Percentiles rank a stretch among this genome's conserved stretches.
Evolutionary conservation across 2,113 vertebrate genomes (phyloP).

Genomic region (Malurus cyaneus): DNA sequence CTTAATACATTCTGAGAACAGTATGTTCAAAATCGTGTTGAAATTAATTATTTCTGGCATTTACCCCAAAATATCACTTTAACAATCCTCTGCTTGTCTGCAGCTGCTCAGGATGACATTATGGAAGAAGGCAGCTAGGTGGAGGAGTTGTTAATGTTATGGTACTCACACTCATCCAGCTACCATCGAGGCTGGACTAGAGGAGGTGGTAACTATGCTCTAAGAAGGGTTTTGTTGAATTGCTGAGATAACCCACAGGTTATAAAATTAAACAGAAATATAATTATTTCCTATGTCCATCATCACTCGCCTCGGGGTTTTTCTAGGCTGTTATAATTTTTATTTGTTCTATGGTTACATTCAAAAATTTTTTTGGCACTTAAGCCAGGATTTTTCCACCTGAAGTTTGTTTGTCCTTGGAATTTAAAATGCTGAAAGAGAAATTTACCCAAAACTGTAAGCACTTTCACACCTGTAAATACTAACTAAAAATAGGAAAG

Average conservation of each 20-base stretch:
- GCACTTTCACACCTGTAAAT: neutral
- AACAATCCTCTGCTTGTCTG: neutral
- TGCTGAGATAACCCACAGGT: neutral
- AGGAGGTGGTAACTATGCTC: neutral
- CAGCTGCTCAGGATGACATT: neutral
- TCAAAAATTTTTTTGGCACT: neutral
- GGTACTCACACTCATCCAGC: neutral
- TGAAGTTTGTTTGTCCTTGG: neutral
- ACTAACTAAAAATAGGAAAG: neutral
- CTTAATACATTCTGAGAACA: neutral
- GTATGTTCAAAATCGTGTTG: neutral
- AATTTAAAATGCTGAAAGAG: neutral
- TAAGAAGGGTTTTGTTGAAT: neutral
- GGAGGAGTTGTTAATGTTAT: slow-evolving; percentile 17
- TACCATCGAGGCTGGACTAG: neutral
- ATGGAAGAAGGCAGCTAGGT: slow-evolving; percentile 30
- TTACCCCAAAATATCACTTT: neutral
- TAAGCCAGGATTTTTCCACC: neutral
- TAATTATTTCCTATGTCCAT: neutral
- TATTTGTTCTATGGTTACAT: neutral
- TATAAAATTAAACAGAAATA: neutral
- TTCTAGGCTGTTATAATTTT: neutral
- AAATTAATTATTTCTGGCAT: slow-evolving; percentile 43
- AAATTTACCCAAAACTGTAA: neutral
- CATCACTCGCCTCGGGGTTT: neutral